Evolutionary conservation across 2,797 vertebrate species (phyloP).

Genomic region (Chelon auratus): DNA sequence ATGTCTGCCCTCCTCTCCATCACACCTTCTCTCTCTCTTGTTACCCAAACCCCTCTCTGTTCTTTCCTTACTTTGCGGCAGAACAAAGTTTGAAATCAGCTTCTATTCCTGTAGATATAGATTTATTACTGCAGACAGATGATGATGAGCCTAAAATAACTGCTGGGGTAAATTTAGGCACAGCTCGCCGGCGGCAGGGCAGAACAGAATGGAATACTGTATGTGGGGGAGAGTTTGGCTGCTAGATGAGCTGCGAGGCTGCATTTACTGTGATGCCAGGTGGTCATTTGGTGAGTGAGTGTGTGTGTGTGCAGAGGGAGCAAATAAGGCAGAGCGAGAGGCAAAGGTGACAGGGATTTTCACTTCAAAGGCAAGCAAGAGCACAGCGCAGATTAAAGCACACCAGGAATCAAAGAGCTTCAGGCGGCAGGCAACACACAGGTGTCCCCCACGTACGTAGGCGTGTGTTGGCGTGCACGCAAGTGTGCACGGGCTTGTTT

Average conservation of each 20-base stretch:
- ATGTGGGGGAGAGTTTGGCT: conserved; percentile 45
- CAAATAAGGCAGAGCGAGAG: conserved; percentile 36
- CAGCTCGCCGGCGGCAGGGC: conserved; percentile 22
- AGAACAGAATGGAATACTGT: conserved; percentile 17
- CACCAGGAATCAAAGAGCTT: conserved; percentile 83
- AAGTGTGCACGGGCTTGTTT: not conserved
- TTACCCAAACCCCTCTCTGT: not conserved
- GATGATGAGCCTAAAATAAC: conserved; percentile 75
- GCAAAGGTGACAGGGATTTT: conserved; percentile 73
- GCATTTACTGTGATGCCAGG: conserved; percentile 55
- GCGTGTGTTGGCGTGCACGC: conserved; percentile 25
- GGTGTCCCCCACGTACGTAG: conserved; percentile 58
- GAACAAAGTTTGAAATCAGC: conserved; percentile 39
- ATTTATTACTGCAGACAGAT: conserved; percentile 66
- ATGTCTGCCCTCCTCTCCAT: not conserved
- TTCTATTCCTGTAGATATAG: conserved; percentile 73
- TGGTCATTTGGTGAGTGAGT: conserved; percentile 45
- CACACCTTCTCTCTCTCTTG: not conserved
- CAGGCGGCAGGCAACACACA: conserved; percentile 77
- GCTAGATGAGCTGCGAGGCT: conserved; percentile 2
- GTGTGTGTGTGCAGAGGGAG: conserved; percentile 17
- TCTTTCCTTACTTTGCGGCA: conserved; percentile 2
- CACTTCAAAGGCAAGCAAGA: conserved; percentile 83
- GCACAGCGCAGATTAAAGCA: conserved; percentile 85
- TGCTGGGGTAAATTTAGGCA: conserved; percentile 65